phyloP scores from a whole-genome alignment of 2,888 invertebrate species.

The Tenthredo distinguenda region DNA sequence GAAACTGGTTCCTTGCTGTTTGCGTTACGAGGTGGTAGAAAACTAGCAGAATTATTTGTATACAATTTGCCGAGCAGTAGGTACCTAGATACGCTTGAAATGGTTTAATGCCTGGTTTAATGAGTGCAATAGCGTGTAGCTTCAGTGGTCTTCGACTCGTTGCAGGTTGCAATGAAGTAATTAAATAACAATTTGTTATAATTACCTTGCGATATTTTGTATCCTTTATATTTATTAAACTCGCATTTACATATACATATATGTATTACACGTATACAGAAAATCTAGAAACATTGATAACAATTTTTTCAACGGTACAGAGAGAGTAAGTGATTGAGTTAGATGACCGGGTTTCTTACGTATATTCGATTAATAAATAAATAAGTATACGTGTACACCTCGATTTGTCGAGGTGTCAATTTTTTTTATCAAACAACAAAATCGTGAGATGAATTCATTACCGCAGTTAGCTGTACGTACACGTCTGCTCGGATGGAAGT shows the following conservation, averaged over 20 bases:
- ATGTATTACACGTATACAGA: no score
- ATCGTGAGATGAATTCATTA: slow-evolving; percentile 7
- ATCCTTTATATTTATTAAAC: not conserved
- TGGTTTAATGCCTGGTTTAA: slow-evolving; percentile 31
- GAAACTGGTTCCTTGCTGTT: not conserved
- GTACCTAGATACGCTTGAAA: not conserved
- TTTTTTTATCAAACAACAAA: not conserved
- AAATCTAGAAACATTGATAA: not conserved
- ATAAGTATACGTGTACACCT: not conserved
- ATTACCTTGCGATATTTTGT: slow-evolving; percentile 61
- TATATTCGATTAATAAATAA: not conserved
- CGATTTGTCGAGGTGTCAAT: not conserved
- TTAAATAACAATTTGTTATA: slow-evolving; percentile 70
- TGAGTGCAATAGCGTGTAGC: not conserved
- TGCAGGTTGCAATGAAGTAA: slow-evolving; percentile 63
- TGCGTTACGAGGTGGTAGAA: not conserved
- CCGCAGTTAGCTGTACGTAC: not conserved
- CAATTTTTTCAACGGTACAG: not conserved
- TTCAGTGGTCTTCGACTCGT: slow-evolving; percentile 33
- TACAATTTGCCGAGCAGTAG: not conserved
- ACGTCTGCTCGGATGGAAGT: not conserved
- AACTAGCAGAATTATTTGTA: not conserved
- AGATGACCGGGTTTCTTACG: not conserved
- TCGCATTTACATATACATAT: no score
- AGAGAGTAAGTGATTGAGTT: not conserved